Evolutionary conservation across 2,888 invertebrate genomes (phyloP), one percentile per base, ranked within the genome.

Genomic region (Rhaphigaster nebulosa): DNA sequence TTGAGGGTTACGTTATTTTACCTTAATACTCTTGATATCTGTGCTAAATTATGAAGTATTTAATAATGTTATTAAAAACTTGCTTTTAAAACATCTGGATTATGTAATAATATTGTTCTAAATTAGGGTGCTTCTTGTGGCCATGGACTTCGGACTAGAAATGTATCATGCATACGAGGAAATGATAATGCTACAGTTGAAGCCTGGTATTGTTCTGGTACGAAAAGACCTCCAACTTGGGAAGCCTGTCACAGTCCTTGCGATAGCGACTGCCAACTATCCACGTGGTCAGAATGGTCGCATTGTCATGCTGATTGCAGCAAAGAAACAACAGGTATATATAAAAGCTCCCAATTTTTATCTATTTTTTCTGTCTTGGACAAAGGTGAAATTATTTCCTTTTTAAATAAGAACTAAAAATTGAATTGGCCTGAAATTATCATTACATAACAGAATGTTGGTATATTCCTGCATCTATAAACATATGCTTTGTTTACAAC

Each of bases 221-320:
- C 90, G 13, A 92, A 92, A 84, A 91, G 92, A 70, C 92, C 92
- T n/a, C 91, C 92, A 87, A 91, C 92, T 52, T 92, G 93, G 92
- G 93, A 93, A 87, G 92, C 92, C 1, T 94, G 94, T 92, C 93
- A 93, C 91, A 93, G 94, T 20, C 93, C 94, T 3, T 94, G 94
- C 91, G 93, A 93, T 76, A 93, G 93, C 34, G 94, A 94, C 91
- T 94, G 94, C 92, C 93, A 93, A 26, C 93, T 94, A 60, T 93
- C 93, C 8, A 93, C 93, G 18, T 94, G 94, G 94, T 93, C 93
- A 20, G 93, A 93, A 29, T 94, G 94, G 94, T 93, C 94, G 0
- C 93, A 93, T 52, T 94, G 94, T 91, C 93, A 93, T 89, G 93
- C 93, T 0, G 93, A 93, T 90, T 93, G 93, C 91, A 92, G 92